A percentile compares a stretch with the other conserved stretches of the same genome.
Evolutionary conservation across 1,140 invertebrate species (phyloP).

Genomic region (Nebria ingens): DNA sequence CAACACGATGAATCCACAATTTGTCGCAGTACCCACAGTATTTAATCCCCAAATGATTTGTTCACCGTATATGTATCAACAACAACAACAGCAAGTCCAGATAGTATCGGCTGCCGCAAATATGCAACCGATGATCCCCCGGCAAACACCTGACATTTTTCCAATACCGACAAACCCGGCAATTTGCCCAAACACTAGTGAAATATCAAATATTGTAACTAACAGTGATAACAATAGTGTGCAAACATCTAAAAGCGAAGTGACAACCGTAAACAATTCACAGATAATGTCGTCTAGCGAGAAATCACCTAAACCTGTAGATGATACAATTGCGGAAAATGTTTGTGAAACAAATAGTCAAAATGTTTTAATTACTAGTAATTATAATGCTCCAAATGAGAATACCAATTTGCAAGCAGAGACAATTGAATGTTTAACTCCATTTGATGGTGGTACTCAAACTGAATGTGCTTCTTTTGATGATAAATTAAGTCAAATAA

Average conservation of each 20-base stretch:
- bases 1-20: slow-evolving; percentile 40
- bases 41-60: slow-evolving; percentile 44
- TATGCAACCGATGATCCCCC: slow-evolving; percentile 22
- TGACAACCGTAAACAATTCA: background rate
- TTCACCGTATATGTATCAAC: slow-evolving; percentile 43
- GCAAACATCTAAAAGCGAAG: background rate
- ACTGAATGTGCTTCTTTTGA: no score
- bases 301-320: background rate
- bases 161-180: background rate
- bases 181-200: background rate
- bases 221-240: background rate
- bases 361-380: background rate
- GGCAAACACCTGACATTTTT: slow-evolving; percentile 3
- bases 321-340: background rate
- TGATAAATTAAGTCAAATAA: no score
- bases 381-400: background rate
- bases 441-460: no score
- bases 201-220: background rate
- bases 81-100: slow-evolving; percentile 43
- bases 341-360: background rate
- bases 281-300: background rate
- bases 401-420: no score
- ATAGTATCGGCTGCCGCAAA: slow-evolving; percentile 36
- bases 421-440: no score
- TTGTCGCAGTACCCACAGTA: slow-evolving; percentile 40